Evolutionary conservation across 1,140 invertebrate genomes (phyloP), one percentile per base, ranked within the genome.

Genomic region (Heliconius hermathena): DNA sequence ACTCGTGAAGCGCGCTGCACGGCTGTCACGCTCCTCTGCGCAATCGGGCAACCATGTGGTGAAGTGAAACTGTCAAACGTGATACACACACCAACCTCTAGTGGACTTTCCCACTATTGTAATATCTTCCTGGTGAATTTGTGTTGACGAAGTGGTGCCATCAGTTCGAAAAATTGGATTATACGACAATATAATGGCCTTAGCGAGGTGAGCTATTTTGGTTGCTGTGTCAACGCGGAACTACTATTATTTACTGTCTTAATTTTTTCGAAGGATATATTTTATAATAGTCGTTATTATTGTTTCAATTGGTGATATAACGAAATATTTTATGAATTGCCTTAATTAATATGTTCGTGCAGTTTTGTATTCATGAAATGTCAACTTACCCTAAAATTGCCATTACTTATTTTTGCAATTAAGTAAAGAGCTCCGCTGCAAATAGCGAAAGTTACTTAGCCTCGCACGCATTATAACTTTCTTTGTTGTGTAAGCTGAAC

Each of bases 161-260:
- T 85, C 88, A 86, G 85, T 88, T 89, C 88, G 89, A 89, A 92
- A 93, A 92, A 91, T 92, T 94, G 93, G 93, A 94, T 94, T 94
- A 90, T 91, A 93, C 92, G 87, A 92, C 88, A 87, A 89, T 90
- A 94, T 93, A 92, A 94, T 94, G 93, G 93, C 93, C 91, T 94
- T 94, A 94, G 93, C 93, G 90, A 94, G 93, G 93, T 94, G 89
- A 93, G 93, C 91, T 94, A 94, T 93, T 93, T 93, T 90, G 85
- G 91, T 93, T 93, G 92, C 87, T 93, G 86, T 92, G 91, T 93
- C 90, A 93, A 94, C 91, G 85, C 93, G 93, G 93, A 94, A 94
- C 90, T 93, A 88, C 90, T 93, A 91, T 93, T 90, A 92, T 81
- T 92, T 90, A 89, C 88, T 86, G 90, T 92, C 84, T 82, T 82